These are phyloP conservation scores for Monodelphis domestica DNA, from an alignment of 2,797 vertebrate species.

Conservation along the genomic window DNA sequence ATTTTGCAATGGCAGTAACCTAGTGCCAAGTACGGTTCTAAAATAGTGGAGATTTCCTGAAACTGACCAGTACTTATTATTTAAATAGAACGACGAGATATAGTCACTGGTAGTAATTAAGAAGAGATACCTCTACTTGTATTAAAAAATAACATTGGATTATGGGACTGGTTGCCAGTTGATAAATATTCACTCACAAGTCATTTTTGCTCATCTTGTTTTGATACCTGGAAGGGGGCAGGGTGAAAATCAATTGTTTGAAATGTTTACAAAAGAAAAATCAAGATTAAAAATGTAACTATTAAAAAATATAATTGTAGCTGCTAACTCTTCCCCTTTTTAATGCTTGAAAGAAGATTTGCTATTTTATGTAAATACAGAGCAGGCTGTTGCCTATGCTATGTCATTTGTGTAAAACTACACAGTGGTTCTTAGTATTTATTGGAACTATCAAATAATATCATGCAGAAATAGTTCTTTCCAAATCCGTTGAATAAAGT, in stretches of 20 bases:
- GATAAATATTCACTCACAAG: no score
- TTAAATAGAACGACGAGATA: conserved; percentile 91
- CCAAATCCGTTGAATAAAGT: conserved; percentile 65
- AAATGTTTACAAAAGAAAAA: no score
- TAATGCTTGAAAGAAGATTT: conserved; percentile 71
- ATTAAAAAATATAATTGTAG: conserved; percentile 73
- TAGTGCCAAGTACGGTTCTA: conserved; percentile 91
- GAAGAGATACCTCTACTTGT: conserved; percentile 79
- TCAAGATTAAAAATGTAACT: no score
- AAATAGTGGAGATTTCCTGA: conserved; percentile 88
- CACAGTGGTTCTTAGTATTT: conserved; percentile 60
- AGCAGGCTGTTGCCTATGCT: conserved; percentile 60
- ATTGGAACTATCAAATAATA: conserved; percentile 56
- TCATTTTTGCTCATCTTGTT: no score
- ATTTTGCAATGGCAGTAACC: conserved; percentile 85
- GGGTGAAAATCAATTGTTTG: no score
- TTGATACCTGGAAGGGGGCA: no score
- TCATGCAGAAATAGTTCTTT: conserved; percentile 54
- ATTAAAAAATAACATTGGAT: conserved; percentile 77
- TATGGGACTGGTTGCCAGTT: no score
- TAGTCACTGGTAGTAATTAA: conserved; percentile 81
- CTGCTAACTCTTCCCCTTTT: conserved; percentile 75
- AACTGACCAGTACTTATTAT: conserved; percentile 91
- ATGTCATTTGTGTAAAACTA: conserved; percentile 64
- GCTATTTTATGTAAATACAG: conserved; percentile 68